Base-by-base conservation (phyloP, 2,113 vertebrate species). In the Dicentrarchus labrax region DNA sequence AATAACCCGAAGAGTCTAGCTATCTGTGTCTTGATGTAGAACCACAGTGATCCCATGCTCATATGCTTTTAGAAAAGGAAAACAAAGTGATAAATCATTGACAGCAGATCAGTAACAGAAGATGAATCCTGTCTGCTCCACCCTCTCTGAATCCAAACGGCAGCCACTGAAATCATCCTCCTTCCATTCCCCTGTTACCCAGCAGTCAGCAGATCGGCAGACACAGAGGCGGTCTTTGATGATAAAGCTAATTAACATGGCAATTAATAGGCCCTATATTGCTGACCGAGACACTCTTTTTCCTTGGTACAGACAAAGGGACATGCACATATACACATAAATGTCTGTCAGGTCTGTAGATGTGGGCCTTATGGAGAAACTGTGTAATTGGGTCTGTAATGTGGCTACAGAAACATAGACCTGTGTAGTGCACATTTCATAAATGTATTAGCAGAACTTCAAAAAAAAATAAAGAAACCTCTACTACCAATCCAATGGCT, bases 31-130 rank as follows among this genome's bases (percentile, higher is more conserved):
- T 57, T 57, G 79, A 83, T 80, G 72, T 61, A 53, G 67, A 56
- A 71, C 80, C 80, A 61, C 69, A 73, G 71, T 43, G 56, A 86
- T 65, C 62, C 47, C 4, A 19, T 70, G 53, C 21, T 54, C 64
- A 13, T 47, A 24, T 73, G 80, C 67, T 79, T 82, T 81, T 24
- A 83, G 75, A 88, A 77, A 87, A 80, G 70, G 41, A 90, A 91
- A 88, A 87, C 80, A 89, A 84, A 75, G 81, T 65, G 51, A 89
- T 91, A 88, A 92, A 91, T 91, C 87, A 88, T 22, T 64, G 86
- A 68, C 50, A 75, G 84, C 61, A 74, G 76, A 86, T 90, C 66
- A 78, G 82, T 57, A 59, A 73, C 19, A 80, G 79, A 80, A 80
- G 78, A 92, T 92, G 75, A 83, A 90, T 79, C 64, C 75, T 39